These are phyloP conservation scores for Eufriesea mexicana DNA, from an alignment of 1,140 invertebrate species.

Conservation along the genomic window DNA sequence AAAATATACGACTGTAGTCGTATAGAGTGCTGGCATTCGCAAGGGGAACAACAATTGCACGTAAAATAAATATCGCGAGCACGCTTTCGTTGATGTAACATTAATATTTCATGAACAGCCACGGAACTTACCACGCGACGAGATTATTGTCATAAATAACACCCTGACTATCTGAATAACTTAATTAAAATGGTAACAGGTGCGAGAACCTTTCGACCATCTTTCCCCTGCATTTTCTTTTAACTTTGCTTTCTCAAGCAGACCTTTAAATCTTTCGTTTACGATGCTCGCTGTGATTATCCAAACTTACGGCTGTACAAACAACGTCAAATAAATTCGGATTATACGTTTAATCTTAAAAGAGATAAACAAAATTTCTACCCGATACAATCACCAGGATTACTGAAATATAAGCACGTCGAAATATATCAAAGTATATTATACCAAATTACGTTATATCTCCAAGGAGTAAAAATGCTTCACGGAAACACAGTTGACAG, in stretches of 20 bases:
- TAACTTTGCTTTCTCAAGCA: neutral
- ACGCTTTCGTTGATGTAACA: neutral
- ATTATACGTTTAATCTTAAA: neutral
- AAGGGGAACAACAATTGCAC: no score
- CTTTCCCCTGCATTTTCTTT: neutral
- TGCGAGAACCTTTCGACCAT: constrained; percentile 7
- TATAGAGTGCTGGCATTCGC: no score
- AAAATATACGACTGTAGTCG: no score
- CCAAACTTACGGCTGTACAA: neutral
- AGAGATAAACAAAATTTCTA: neutral
- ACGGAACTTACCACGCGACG: neutral
- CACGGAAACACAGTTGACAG: neutral
- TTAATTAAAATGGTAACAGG: constrained; percentile 42
- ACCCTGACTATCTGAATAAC: neutral
- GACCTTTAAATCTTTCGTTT: neutral
- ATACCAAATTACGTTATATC: neutral
- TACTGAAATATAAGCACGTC: neutral
- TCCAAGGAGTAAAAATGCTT: neutral
- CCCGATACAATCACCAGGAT: no score
- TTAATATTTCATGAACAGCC: constrained; percentile 24
- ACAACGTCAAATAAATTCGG: neutral
- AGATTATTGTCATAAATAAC: constrained; percentile 7
- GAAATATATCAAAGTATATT: constrained; percentile 1
- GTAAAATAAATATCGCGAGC: no score
- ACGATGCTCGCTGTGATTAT: neutral